Evolutionary conservation across 2,797 vertebrate species (phyloP), one percentile per base, ranked within the genome.

Genomic region (Spea hammondii): DNA sequence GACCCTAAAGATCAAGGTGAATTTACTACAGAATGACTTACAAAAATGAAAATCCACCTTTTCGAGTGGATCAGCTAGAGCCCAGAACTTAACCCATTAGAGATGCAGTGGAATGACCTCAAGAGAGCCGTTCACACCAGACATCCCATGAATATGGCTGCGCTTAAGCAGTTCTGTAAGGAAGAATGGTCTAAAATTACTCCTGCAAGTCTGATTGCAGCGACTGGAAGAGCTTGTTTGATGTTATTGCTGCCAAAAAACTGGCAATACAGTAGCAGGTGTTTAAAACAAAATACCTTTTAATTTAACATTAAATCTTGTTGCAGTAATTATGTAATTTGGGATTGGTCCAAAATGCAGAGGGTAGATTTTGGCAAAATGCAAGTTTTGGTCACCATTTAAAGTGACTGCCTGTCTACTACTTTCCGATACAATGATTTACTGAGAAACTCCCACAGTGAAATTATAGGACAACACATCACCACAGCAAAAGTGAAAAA

Each of bases 391-490:
- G 55, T 57, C 55, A 57, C 55, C 5, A 10, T 10, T 13, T 32
- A 10, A 13, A 72, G 11, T n/a, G 0, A 65, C 5, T 62, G 17
- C 55, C 17, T 44, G n/a, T 70, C n/a, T 48, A 5, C 5, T 54
- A 54, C 50, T 71, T 17, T 44, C 32, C 32, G 3, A 6, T 64
- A 54, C 57, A 50, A 8, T n/a, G 50, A 70, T 5, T 59, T 44
- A 74, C 11, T 79, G 44, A 13, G 66, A 69, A 74, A 64, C 60
- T 65, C 73, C 68, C 51, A 72, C 45, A 9, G 10, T 45, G 76
- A 88, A 86, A 83, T 74, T 88, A 83, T 80, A 87, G 86, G 85
- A 86, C 89, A 88, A 90, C 77, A 90, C 89, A 70, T 86, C 88
- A 87, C 84, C 86, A 51, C 7, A 53, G 51, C 14, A 32, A 14